Percentiles rank a stretch among this genome's conserved stretches.
phyloP scores from a whole-genome alignment of 2,113 vertebrate species.

The Melanocharis versteri region DNA sequence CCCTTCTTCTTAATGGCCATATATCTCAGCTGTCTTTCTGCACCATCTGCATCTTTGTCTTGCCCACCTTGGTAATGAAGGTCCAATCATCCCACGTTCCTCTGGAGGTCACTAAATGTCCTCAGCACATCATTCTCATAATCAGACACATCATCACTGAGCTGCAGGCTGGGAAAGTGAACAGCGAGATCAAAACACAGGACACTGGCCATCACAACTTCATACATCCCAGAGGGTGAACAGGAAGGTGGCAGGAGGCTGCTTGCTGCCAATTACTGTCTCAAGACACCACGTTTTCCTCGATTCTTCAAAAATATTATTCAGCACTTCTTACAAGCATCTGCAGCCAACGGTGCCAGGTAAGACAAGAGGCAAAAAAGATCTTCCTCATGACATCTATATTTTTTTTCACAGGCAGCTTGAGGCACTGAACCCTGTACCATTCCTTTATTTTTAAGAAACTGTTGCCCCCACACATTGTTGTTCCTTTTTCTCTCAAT shows the following conservation, averaged over 20 bases:
- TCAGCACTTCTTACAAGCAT: background rate
- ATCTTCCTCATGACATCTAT: background rate
- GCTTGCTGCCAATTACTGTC: background rate
- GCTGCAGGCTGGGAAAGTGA: background rate
- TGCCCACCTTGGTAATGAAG: background rate
- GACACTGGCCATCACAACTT: background rate
- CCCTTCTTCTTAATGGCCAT: background rate
- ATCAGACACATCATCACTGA: background rate
- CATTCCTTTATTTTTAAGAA: background rate
- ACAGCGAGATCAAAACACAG: background rate
- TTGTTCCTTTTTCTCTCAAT: background rate
- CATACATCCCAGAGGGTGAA: background rate
- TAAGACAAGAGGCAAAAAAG: background rate
- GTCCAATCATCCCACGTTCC: background rate
- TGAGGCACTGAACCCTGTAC: background rate
- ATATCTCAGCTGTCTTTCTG: background rate
- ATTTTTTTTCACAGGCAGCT: background rate
- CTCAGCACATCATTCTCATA: background rate
- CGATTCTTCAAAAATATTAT: background rate
- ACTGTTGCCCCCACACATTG: background rate
- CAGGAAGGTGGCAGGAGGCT: background rate
- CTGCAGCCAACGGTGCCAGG: rapidly evolving
- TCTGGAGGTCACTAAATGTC: background rate
- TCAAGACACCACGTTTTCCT: background rate
- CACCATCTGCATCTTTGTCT: background rate